phyloP scores from a whole-genome alignment of 2,797 vertebrate species.

The Spinus pinus region DNA sequence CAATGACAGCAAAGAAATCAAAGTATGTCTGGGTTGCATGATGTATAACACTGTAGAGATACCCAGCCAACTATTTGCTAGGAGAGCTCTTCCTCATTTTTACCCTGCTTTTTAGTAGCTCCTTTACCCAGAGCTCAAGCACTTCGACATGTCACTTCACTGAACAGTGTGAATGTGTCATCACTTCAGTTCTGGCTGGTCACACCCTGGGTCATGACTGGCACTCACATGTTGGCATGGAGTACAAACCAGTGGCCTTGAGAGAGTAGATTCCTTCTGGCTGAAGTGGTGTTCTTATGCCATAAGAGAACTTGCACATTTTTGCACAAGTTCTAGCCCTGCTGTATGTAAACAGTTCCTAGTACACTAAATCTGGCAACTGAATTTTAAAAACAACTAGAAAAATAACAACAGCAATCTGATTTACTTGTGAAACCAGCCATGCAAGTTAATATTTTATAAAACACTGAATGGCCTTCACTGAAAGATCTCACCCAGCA shows the following conservation, averaged over 20 bases:
- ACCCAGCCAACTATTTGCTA: background rate
- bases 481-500: slow-evolving; percentile 22
- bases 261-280: background rate
- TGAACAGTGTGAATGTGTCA: background rate
- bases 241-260: background rate
- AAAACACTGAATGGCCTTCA: background rate
- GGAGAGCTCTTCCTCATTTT: background rate
- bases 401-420: background rate
- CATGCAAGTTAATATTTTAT: background rate
- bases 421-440: slow-evolving; percentile 9
- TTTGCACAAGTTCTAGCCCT: background rate
- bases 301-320: background rate
- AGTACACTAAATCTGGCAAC: background rate
- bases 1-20: background rate
- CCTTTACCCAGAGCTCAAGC: background rate
- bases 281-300: background rate
- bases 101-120: background rate
- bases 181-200: background rate
- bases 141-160: background rate
- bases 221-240: background rate
- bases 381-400: background rate
- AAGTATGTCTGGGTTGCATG: background rate
- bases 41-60: background rate
- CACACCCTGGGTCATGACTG: background rate
- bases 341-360: background rate